Base-by-base conservation (phyloP, 2,888 invertebrate genomes). In the Coecobrya sp. region DNA sequence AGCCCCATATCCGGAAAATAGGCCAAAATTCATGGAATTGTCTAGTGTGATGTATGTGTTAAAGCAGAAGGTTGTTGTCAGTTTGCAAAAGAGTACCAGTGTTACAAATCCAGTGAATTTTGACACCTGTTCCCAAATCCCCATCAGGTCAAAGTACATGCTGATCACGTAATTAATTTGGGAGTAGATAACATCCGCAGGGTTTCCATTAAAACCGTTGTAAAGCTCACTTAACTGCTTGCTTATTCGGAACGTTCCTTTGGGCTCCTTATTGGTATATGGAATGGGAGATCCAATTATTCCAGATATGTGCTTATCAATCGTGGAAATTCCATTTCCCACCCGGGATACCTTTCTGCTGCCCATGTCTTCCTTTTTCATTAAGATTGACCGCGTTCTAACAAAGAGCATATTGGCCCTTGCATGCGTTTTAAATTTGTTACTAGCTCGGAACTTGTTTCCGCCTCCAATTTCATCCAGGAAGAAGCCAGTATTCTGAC, bases 81-180 rank as follows among this genome's bases (percentile, higher is more conserved):
- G 22, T 0, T 91, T 89, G 19, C 89, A 59, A 62, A 93, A 93
- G 0, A 91, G 25, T 13, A 93, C 10, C 16, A 93, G 68, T 0
- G 92, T 87, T 0, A 91, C 30, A 49, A 91, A 70, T 8, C 93
- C 93, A 4, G 91, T 91, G 22, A 87, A 13, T 11, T 7, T 52
- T 3, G n/a, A 59, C 0, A 70, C 70, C 27, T 65, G 52, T 49
- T 79, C 86, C 93, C 93, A 93, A 22, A 91, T 22, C 36, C 45
- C 55, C 79, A 90, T 65, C 49, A 84, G 55, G 0, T 92, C 92
- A 87, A 92, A 92, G 76, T 92, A 92, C 27, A 45, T 59, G 49
- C 49, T 49, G 11, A 92, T 55, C 1, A 76, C 27, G 2, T 36
- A 59, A 16, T 92, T 73, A 25, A 92, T 92, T 89, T 92, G 16